Evolutionary conservation across 2,888 invertebrate species (phyloP).

Genomic region (Nomada fucata): DNA sequence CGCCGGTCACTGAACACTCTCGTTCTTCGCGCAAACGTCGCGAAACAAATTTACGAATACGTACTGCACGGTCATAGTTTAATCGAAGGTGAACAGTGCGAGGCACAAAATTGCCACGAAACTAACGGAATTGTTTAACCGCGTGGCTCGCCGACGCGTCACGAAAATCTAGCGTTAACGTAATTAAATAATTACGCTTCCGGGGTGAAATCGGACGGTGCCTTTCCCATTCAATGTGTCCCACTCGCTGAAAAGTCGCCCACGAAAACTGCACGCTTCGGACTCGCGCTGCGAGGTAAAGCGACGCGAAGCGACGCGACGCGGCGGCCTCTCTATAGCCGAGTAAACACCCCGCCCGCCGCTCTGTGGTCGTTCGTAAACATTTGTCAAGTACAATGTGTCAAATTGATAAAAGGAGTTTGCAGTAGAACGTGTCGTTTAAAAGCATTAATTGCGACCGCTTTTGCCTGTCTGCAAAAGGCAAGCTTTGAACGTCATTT

Average conservation of each 20-base stretch:
- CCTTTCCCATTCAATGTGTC: slow-evolving; percentile 61
- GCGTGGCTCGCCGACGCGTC: slow-evolving; percentile 64
- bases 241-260: slow-evolving; percentile 50
- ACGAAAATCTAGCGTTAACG: slow-evolving; percentile 71
- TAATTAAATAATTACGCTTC: slow-evolving; percentile 75
- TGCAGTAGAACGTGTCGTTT: slow-evolving; percentile 58
- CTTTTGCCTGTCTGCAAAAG: slow-evolving; percentile 64
- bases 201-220: slow-evolving; percentile 70
- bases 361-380: slow-evolving; percentile 64
- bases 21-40: neutral
- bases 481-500: slow-evolving; percentile 65
- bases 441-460: slow-evolving; percentile 70
- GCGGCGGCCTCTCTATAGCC: slow-evolving; percentile 36
- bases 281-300: slow-evolving; percentile 11
- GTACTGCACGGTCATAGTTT: slow-evolving; percentile 22
- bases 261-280: slow-evolving; percentile 59
- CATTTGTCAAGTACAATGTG: slow-evolving; percentile 65
- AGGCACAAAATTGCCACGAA: slow-evolving; percentile 73
- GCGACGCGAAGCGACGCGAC: slow-evolving; percentile 6
- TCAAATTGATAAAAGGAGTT: slow-evolving; percentile 67
- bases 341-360: slow-evolving; percentile 38
- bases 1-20: neutral
- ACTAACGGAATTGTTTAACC: slow-evolving; percentile 71
- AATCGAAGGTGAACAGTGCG: slow-evolving; percentile 34
- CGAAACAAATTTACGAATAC: slow-evolving; percentile 24